phyloP scores from a whole-genome alignment of 2,888 invertebrate genomes.

The Apomyelois bistriatella region DNA sequence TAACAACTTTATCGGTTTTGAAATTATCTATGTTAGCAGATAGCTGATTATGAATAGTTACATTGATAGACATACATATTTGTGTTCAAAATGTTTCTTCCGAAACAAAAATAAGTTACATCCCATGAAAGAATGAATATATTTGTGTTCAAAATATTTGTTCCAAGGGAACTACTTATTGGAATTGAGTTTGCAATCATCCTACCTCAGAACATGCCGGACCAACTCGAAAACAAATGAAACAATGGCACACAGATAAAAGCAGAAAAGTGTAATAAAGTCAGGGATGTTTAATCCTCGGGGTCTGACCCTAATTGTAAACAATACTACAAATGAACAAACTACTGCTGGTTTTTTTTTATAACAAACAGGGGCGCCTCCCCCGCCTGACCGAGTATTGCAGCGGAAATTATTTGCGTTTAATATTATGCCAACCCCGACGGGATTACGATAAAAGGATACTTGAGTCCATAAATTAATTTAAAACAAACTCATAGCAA shows the following conservation, averaged over 20 bases:
- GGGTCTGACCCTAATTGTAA: constrained; percentile 56
- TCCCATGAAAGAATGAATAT: not conserved
- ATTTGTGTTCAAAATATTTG: not conserved
- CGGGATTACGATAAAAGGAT: constrained; percentile 9
- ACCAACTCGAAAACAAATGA: constrained; percentile 16
- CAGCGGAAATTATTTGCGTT: constrained; percentile 12
- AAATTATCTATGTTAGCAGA: too few relatives aligned
- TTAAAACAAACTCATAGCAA: constrained; percentile 3
- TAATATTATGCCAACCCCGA: constrained; percentile 13
- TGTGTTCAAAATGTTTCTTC: too few relatives aligned
- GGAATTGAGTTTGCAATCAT: not conserved
- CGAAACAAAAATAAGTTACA: too few relatives aligned
- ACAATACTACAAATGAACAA: constrained; percentile 57
- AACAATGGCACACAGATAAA: constrained; percentile 23
- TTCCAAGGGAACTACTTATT: not conserved
- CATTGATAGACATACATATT: too few relatives aligned
- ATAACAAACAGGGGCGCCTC: constrained; percentile 21
- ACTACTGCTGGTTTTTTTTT: constrained; percentile 40
- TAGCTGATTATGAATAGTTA: too few relatives aligned
- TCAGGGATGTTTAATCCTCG: constrained; percentile 36
- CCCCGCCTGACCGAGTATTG: not conserved
- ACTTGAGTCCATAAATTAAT: constrained; percentile 7
- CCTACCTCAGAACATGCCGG: constrained; percentile 2
- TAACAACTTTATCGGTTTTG: too few relatives aligned
- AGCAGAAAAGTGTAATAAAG: constrained; percentile 40